Conservation (phyloP, 2,113 vertebrate species). For the Sapayoa aenigma region DNA sequence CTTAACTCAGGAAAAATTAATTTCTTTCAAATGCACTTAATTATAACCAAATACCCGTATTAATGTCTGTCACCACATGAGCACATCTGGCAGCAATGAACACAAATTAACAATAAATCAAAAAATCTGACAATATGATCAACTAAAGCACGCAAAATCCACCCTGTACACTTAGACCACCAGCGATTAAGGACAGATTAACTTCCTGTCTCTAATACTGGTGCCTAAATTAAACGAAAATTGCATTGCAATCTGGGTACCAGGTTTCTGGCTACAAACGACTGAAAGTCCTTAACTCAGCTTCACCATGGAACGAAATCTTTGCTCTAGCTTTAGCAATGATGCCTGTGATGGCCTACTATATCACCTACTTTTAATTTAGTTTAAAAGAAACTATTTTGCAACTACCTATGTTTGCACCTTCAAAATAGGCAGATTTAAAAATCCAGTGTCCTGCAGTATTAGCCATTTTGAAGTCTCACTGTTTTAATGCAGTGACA, state of each 20-base stretch:
- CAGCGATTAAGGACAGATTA: constrained; percentile 75
- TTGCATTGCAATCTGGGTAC: constrained; percentile 74
- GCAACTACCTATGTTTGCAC: constrained; percentile 45
- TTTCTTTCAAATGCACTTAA: constrained; percentile 53
- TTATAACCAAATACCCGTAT: constrained; percentile 55
- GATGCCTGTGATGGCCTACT: constrained; percentile 5
- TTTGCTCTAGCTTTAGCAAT: not conserved
- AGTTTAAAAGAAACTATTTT: constrained; percentile 54
- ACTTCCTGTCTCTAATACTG: constrained; percentile 81
- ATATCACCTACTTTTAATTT: constrained; percentile 61
- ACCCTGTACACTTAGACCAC: constrained; percentile 75
- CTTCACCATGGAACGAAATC: constrained; percentile 11
- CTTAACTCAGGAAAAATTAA: constrained; percentile 42
- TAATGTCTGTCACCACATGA: constrained; percentile 74
- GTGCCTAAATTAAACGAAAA: constrained; percentile 80
- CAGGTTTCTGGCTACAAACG: constrained; percentile 72
- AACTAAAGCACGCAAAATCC: constrained; percentile 72
- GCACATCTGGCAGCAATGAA: constrained; percentile 85
- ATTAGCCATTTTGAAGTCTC: constrained; percentile 9
- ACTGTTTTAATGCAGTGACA: not conserved
- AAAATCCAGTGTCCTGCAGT: not conserved
- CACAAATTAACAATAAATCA: constrained; percentile 78
- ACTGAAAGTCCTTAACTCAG: constrained; percentile 49
- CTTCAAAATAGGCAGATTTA: constrained; percentile 39
- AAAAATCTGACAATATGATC: constrained; percentile 80